These are phyloP conservation scores for Aphidoletes aphidimyza DNA, from an alignment of 2,888 invertebrate species.

Conservation along the genomic window DNA sequence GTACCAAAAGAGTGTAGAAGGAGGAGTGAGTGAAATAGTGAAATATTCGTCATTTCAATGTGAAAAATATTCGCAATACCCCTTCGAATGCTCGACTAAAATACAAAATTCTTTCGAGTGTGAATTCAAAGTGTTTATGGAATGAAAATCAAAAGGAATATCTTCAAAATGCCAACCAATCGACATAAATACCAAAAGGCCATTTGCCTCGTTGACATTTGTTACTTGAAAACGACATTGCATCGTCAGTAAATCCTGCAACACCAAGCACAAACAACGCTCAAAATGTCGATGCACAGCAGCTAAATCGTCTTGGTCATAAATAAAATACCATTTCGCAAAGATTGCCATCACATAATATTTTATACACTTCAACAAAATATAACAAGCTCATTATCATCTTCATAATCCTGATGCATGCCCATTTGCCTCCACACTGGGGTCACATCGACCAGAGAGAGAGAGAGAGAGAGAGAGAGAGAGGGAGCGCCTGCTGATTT, in stretches of 20 bases:
- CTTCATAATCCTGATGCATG: conserved; percentile 38
- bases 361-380: conserved; percentile 42
- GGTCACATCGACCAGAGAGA: not conserved
- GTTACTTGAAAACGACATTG: not conserved
- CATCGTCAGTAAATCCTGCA: not conserved
- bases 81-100: not conserved
- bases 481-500: conserved; percentile 54
- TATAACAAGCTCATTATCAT: conserved; percentile 52
- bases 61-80: too few species aligned
- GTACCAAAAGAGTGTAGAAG: too few species aligned
- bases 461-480: too few species aligned
- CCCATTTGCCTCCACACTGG: too few species aligned
- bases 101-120: conserved; percentile 26
- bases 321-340: not conserved
- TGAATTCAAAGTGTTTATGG: conserved; percentile 22
- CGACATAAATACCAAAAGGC: conserved; percentile 31
- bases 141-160: not conserved
- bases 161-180: not conserved
- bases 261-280: not conserved
- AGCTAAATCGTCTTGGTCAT: too few species aligned
- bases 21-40: too few species aligned
- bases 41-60: too few species aligned
- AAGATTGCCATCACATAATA: not conserved
- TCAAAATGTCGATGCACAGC: not conserved
- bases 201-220: conserved; percentile 36